Conservation (phyloP, 2,888 invertebrate species). For the Apodemia duryi region DNA sequence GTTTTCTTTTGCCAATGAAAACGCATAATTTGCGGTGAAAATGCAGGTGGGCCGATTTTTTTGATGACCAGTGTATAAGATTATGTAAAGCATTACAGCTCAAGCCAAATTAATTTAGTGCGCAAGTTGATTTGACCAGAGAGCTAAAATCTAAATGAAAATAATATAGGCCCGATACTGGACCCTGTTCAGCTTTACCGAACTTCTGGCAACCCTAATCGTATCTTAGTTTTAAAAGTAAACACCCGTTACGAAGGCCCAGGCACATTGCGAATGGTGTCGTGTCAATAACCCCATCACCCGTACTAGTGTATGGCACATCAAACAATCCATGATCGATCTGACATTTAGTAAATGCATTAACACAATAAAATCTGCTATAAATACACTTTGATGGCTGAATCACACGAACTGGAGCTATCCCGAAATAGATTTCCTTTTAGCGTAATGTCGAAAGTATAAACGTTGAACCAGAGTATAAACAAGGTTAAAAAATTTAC, state of each 20-base stretch:
- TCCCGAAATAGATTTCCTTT: background rate
- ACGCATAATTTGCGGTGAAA: too few relatives aligned
- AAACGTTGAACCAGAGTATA: background rate
- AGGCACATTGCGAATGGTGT: constrained; percentile 17
- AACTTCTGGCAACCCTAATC: background rate
- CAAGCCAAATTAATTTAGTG: too few relatives aligned
- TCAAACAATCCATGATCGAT: constrained; percentile 12
- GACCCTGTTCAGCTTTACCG: background rate
- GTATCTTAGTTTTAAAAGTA: constrained; percentile 22
- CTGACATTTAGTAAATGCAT: constrained; percentile 5
- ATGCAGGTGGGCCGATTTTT: too few relatives aligned
- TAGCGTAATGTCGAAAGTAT: background rate
- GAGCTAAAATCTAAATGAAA: too few relatives aligned
- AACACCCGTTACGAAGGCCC: constrained; percentile 20
- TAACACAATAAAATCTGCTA: constrained; percentile 8
- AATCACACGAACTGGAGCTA: background rate
- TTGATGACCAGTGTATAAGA: too few relatives aligned
- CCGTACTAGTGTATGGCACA: constrained; percentile 13
- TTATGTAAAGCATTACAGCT: too few relatives aligned
- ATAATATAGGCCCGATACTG: background rate
- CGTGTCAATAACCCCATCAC: constrained; percentile 20
- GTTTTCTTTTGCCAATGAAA: too few relatives aligned
- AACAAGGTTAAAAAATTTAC: background rate
- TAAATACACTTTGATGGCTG: background rate
- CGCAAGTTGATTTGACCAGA: too few relatives aligned